phyloP scores from a whole-genome alignment of 1,140 invertebrate species.

The Centruroides vittatus region DNA sequence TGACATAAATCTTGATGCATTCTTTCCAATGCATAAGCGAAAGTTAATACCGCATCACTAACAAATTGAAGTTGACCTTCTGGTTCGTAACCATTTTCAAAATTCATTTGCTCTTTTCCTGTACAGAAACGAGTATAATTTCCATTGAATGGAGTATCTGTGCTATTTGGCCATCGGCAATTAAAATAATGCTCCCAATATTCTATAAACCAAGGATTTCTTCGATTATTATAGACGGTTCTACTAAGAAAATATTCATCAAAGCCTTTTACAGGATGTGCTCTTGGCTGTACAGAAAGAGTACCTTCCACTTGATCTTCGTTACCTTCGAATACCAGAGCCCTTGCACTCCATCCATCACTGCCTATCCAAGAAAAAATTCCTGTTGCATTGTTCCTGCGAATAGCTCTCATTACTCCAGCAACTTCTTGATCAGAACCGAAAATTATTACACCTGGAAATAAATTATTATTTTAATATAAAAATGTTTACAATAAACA shows the following conservation, averaged over 20 bases:
- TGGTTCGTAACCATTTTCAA: constrained; percentile 43
- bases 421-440: constrained; percentile 93
- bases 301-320: constrained; percentile 57
- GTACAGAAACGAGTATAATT: constrained; percentile 37
- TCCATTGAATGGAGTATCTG: constrained; percentile 61
- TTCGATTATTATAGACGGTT: constrained; percentile 66
- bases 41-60: constrained; percentile 80
- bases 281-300: constrained; percentile 75
- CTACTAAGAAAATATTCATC: constrained; percentile 72
- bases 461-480: not conserved
- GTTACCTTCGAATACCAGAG: constrained; percentile 64
- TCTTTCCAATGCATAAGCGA: constrained; percentile 70
- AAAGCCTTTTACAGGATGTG: constrained; percentile 70
- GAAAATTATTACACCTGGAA: constrained; percentile 73
- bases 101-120: constrained; percentile 37
- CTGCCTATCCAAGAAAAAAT: constrained; percentile 88
- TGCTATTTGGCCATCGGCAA: constrained; percentile 42
- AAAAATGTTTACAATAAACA: no score
- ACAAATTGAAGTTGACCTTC: constrained; percentile 86
- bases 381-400: constrained; percentile 67
- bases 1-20: constrained; percentile 69
- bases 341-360: constrained; percentile 77
- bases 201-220: constrained; percentile 88
- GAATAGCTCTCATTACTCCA: constrained; percentile 81
- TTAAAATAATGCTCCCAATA: constrained; percentile 87